Evolutionary conservation across 1,140 invertebrate genomes (phyloP).

Genomic region (Oncopodura yosiiana): DNA sequence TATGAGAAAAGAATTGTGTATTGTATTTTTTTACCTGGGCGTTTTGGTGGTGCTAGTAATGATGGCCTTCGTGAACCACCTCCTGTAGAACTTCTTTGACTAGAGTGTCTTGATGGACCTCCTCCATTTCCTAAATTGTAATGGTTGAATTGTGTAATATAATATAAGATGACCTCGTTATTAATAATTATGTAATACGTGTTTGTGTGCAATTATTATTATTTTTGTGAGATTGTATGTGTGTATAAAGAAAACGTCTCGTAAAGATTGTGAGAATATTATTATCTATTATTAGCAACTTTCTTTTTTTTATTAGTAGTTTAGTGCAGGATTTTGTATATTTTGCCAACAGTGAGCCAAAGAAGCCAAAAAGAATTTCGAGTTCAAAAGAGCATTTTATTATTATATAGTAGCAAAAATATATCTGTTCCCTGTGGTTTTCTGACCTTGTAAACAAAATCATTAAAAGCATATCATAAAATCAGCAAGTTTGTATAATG

Average conservation of each 20-base stretch:
- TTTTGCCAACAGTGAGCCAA: too few relatives aligned
- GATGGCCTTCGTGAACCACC: slow-evolving; percentile 26
- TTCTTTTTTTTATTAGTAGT: too few relatives aligned
- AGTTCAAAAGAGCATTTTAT: too few relatives aligned
- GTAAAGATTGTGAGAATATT: not conserved
- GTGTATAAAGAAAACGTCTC: not conserved
- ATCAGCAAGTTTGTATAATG: too few relatives aligned
- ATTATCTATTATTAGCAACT: not conserved
- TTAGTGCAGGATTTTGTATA: too few relatives aligned
- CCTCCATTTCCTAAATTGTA: slow-evolving; percentile 17
- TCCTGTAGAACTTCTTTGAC: slow-evolving; percentile 29
- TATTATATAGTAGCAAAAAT: too few relatives aligned
- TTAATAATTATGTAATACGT: not conserved
- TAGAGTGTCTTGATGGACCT: slow-evolving; percentile 25
- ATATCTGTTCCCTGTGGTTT: too few relatives aligned
- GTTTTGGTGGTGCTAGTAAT: slow-evolving; percentile 29
- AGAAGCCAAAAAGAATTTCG: too few relatives aligned
- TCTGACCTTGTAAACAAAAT: too few relatives aligned
- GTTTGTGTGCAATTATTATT: not conserved
- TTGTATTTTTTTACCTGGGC: slow-evolving; percentile 30
- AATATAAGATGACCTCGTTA: not conserved
- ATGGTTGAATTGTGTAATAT: not conserved
- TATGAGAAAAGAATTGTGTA: not conserved
- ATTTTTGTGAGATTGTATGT: not conserved
- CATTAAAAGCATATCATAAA: too few relatives aligned